Evolutionary conservation across 2,888 invertebrate genomes (phyloP), one percentile per base, ranked within the genome.

Genomic region (Bruchidius siliquastri): DNA sequence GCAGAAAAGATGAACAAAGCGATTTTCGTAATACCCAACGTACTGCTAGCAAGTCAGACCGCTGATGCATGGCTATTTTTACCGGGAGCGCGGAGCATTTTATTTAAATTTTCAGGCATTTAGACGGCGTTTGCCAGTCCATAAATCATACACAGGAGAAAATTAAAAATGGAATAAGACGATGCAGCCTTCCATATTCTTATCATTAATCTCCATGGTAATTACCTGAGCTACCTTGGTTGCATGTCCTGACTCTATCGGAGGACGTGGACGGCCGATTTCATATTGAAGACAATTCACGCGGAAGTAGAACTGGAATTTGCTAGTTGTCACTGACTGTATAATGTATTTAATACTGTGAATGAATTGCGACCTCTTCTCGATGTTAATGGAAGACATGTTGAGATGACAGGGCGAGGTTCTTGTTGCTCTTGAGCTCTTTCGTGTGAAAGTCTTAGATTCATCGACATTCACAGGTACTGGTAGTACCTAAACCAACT

Each of bases 151-250:
- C 71, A 67, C 8, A 72, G 73, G 74, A 77, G 76, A 79, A 80
- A 80, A 81, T 81, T 81, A 81, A 81, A 81, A 81, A 80, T 76
- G 80, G 77, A 79, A 81, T 81, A 81, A 81, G 79, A 80, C 77
- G 80, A 76, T 76, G 76, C 73, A 75, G 76, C 75, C 76, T 78
- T 80, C 76, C 81, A 80, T 80, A 82, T 79, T 82, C 80, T 79
- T 75, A 78, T 76, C 82, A 82, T 83, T 80, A 82, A 83, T 83
- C 83, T 81, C 82, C 79, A 82, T 82, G 80, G 82, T 80, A 76
- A 77, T 80, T 81, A 82, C 82, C 81, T 81, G 80, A 79, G 76
- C 79, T 78, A 76, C 78, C 76, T 76, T 74, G 74, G 76, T 75
- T 77, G 78, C 79, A 79, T 78, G 79, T 68, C 68, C 18, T 49